phyloP scores from a whole-genome alignment of 2,797 vertebrate species.

The Merluccius polli region DNA sequence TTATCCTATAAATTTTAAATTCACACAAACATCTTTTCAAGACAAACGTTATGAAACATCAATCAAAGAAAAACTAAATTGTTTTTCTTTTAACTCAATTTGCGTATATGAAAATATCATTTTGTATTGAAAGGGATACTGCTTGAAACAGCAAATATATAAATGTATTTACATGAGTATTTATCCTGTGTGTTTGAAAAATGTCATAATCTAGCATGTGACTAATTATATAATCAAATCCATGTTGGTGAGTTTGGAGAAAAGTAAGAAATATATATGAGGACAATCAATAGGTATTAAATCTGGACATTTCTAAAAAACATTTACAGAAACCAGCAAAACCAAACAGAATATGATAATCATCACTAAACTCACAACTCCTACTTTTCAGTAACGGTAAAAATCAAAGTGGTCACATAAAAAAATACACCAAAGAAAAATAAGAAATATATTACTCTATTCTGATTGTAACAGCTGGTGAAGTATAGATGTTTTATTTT shows the following conservation, averaged over 20 bases:
- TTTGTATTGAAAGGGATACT: constrained; percentile 38
- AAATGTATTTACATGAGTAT: constrained; percentile 61
- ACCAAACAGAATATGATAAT: constrained; percentile 56
- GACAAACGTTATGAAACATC: constrained; percentile 36
- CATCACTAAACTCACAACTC: constrained; percentile 28
- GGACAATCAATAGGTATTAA: constrained; percentile 50
- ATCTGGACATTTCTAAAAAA: constrained; percentile 29
- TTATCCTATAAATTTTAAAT: constrained; percentile 31
- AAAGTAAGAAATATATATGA: constrained; percentile 42
- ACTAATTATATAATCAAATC: constrained; percentile 12
- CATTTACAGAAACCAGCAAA: constrained; percentile 51
- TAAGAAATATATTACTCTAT: constrained; percentile 52
- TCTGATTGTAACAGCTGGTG: constrained; percentile 36
- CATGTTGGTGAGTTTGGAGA: constrained; percentile 22
- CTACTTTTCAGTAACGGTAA: constrained; percentile 39
- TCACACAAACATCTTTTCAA: constrained; percentile 49
- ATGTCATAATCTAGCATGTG: not conserved
- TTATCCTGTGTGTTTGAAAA: constrained; percentile 17
- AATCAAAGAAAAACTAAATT: constrained; percentile 29
- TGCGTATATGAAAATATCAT: constrained; percentile 59
- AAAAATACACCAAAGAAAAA: constrained; percentile 28
- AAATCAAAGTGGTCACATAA: constrained; percentile 44
- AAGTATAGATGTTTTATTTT: constrained; percentile 19
- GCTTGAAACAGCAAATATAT: constrained; percentile 40
- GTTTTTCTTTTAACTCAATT: constrained; percentile 25